phyloP scores from a whole-genome alignment of 2,888 invertebrate genomes.

The Heliconius erato region DNA sequence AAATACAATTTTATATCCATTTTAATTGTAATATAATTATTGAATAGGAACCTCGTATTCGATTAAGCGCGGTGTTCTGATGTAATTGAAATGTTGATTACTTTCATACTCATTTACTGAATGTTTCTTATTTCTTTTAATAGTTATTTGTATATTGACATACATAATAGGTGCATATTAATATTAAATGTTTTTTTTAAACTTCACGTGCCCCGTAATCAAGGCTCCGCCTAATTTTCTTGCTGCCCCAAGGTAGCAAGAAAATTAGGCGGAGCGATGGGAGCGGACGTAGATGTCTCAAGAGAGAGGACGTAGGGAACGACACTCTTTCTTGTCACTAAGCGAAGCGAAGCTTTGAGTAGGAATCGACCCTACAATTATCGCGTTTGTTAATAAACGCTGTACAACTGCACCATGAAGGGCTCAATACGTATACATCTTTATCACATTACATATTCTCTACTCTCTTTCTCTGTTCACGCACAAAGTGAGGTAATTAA shows the following conservation, averaged over 20 bases:
- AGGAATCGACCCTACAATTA: background rate
- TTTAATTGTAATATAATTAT: conserved; percentile 6
- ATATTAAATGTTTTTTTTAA: background rate
- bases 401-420: background rate
- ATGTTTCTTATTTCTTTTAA: background rate
- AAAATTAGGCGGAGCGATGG: too few relatives aligned
- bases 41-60: conserved; percentile 1
- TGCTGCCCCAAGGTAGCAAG: background rate
- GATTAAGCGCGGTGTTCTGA: background rate
- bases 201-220: background rate
- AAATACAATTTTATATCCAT: conserved; percentile 16
- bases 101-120: background rate
- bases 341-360: background rate
- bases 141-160: background rate
- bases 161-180: background rate
- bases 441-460: background rate
- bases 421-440: background rate
- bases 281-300: too few relatives aligned
- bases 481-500: background rate
- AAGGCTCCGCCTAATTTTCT: too few relatives aligned
- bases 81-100: conserved; percentile 12
- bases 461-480: background rate
- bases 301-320: too few relatives aligned
- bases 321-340: too few relatives aligned
- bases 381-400: background rate